These are phyloP conservation scores for Drosophila greeni DNA, from an alignment of 2,888 invertebrate species.

Conservation along the genomic window DNA sequence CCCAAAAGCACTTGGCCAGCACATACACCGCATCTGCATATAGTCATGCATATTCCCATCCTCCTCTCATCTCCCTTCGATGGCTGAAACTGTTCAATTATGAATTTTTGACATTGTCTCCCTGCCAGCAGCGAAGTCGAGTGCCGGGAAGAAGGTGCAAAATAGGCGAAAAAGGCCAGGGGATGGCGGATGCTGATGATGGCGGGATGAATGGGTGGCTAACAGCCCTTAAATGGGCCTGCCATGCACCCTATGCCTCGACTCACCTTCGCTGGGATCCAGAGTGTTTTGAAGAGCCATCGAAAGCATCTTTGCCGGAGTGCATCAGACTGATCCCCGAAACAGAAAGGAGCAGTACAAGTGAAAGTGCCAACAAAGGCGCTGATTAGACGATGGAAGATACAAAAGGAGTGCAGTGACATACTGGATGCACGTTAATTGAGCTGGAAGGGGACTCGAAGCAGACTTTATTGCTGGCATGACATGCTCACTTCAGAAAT, in stretches of 20 bases:
- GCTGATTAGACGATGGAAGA: conserved; percentile 61
- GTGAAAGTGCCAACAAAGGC: conserved; percentile 68
- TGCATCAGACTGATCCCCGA: conserved; percentile 48
- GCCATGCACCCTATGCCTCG: conserved; percentile 11
- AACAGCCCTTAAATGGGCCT: conserved; percentile 59
- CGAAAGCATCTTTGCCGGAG: conserved; percentile 47
- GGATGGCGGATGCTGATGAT: background rate
- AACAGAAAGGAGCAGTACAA: conserved; percentile 42
- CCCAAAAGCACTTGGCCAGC: conserved; percentile 60
- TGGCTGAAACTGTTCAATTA: conserved; percentile 66
- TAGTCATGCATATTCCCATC: conserved; percentile 32
- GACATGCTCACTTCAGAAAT: no score
- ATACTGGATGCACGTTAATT: conserved; percentile 37
- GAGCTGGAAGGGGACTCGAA: conserved; percentile 8
- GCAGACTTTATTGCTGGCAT: background rate
- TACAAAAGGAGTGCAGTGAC: conserved; percentile 24
- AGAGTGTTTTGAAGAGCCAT: conserved; percentile 50
- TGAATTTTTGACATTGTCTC: conserved; percentile 70
- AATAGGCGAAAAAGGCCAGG: conserved; percentile 51
- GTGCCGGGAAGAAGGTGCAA: conserved; percentile 54
- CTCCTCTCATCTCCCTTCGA: conserved; percentile 13
- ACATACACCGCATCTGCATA: conserved; percentile 32
- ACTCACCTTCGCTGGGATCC: conserved; percentile 2
- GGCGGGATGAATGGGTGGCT: conserved; percentile 14
- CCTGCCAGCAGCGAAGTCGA: conserved; percentile 21